Base-by-base conservation (phyloP, 2,888 invertebrate species). In the Ichneumoninae sp. region DNA sequence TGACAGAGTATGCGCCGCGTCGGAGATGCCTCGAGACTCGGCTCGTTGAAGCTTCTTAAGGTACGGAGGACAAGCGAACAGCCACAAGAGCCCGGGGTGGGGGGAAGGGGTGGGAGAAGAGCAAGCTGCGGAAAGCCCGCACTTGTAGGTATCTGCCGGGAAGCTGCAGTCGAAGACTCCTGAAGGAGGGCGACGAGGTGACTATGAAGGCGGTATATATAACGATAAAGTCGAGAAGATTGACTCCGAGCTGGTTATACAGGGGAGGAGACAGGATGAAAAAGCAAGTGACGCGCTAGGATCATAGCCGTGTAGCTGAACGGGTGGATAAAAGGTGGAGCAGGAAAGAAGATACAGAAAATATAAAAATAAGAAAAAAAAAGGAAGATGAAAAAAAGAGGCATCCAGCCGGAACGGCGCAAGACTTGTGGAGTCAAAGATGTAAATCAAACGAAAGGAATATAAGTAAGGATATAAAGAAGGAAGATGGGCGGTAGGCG, bases 1-100 rank as follows among this genome's bases (percentile, higher is more conserved):
- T 76, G 85, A 85, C 82, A 66, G 71, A 85, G 85, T 82, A 85
- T 85, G 85, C 82, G 68, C 47, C 82, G 75, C 79, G 75, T 76
- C 82, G 85, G 75, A 81, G 75, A 73, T 74, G 73, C 70, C 81
- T 81, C 70, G 76, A 84, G 75, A 78, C 69, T 44, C 74, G 6
- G 54, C 76, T 73, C 40, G 81, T 81, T 70, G 75, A 57, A 75
- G 79, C 79, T 71, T 70, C 69, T 78, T 69, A 36, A 33, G 63
- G 57, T 60, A 57, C 22, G 66, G 54, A 75, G 75, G 50, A 33
- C 54, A 65, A 71, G 57, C 77, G 74, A 22, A 68, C 68, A 66
- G 78, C 73, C 19, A 63, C 30, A 60, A 54, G 57, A 77, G 66
- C 65, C 40, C 63, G 30, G 44, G 54, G n/a, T 8, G 60, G 50